Base-by-base conservation (phyloP, 1,140 invertebrate species). In the Apis mellifera region DNA sequence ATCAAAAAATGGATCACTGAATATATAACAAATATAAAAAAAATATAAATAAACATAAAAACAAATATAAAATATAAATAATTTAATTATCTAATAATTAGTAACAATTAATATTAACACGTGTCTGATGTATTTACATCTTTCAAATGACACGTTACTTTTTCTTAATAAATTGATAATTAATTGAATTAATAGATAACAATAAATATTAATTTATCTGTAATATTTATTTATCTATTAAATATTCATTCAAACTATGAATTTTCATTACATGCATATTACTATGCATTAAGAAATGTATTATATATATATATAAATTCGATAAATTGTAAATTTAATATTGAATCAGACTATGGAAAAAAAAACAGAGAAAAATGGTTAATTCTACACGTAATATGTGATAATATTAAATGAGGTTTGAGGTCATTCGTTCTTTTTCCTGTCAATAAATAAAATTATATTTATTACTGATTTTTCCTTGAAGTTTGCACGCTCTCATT, bases 1-100 rank as follows among this genome's bases (percentile, higher is more conserved):
- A 17, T 23, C n/a, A 19, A 15, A 71, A 78, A 72, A 50, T 69
- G 50, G 73, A 65, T 82, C 80, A 82, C 21, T 69, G 50, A 69
- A 59, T 60, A n/a, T 76, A 65, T 62, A 64, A 82, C 26, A 66
- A 50, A 74, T 65, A n/a, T n/a, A n/a, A n/a, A n/a, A n/a, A n/a
- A n/a, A n/a, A n/a, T n/a, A n/a, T n/a, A n/a, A n/a, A n/a, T n/a
- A n/a, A n/a, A n/a, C n/a, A n/a, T n/a, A n/a, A n/a, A n/a, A n/a
- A n/a, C n/a, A n/a, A n/a, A n/a, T n/a, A n/a, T n/a, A n/a, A n/a
- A n/a, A n/a, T n/a, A n/a, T n/a, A n/a, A n/a, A 23, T 13, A 48
- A 4, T 52, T 62, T 54, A 76, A 69, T 69, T 69, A 70, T 64
- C 23, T 66, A n/a, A 42, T 42, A 42, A 42, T 42, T 42, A 42